Percentiles rank a stretch among this genome's conserved stretches.
Evolutionary conservation across 2,888 invertebrate species (phyloP).

Genomic region (Zonitis immaculata): DNA sequence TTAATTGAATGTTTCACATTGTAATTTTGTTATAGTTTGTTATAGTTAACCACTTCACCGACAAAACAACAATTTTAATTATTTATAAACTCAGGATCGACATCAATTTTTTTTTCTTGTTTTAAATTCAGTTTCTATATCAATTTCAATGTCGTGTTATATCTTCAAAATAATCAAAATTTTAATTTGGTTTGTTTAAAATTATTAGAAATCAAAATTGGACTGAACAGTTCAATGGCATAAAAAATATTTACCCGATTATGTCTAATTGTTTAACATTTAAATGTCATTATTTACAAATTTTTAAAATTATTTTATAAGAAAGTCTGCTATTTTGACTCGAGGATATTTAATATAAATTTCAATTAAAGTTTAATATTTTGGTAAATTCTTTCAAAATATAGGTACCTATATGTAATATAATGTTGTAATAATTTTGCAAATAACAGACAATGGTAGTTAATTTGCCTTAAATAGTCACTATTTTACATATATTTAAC

Average conservation of each 20-base stretch:
- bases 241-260: constrained; percentile 1
- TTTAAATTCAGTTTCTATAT: neutral
- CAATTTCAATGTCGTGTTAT: neutral
- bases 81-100: too few relatives aligned
- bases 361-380: neutral
- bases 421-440: neutral
- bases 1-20: too few relatives aligned
- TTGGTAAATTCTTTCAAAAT: neutral
- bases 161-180: neutral
- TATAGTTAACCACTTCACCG: too few relatives aligned
- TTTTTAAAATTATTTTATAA: constrained; percentile 1
- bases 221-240: constrained; percentile 4
- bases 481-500: constrained; percentile 2
- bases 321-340: neutral
- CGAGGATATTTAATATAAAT: neutral
- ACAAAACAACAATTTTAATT: too few relatives aligned
- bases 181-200: neutral
- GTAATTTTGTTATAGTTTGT: too few relatives aligned
- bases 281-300: constrained; percentile 3
- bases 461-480: neutral
- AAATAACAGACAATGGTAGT: neutral
- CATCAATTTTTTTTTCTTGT: too few relatives aligned
- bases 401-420: neutral
- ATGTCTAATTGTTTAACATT: neutral
- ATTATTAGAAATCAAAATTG: neutral